phyloP scores from a whole-genome alignment of 1,140 invertebrate genomes.

The Harpegnathos saltator region DNA sequence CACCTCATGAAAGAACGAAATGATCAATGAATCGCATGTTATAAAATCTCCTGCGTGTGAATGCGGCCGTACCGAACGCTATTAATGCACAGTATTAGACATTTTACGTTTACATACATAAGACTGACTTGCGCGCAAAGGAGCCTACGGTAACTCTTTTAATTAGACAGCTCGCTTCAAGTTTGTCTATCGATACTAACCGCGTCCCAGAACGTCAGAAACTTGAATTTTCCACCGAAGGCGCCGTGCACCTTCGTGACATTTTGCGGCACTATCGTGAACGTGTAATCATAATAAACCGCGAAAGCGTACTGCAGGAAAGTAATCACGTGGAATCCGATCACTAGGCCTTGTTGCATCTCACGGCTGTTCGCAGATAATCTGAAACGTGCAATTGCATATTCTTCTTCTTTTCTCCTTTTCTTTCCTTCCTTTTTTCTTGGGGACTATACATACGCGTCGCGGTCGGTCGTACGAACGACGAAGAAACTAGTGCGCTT shows the following conservation, averaged over 20 bases:
- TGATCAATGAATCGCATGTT: too few relatives aligned
- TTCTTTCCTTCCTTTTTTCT: too few relatives aligned
- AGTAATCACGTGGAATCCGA: slow-evolving; percentile 88
- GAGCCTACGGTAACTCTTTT: background rate
- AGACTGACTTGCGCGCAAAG: background rate
- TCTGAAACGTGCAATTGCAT: slow-evolving; percentile 51
- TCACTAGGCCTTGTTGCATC: slow-evolving; percentile 83
- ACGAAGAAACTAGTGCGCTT: too few relatives aligned
- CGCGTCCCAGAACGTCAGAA: slow-evolving; percentile 94
- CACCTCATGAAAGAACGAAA: too few relatives aligned
- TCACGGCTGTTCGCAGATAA: slow-evolving; percentile 52
- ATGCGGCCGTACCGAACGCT: too few relatives aligned
- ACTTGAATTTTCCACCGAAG: slow-evolving; percentile 94
- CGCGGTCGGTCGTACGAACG: too few relatives aligned
- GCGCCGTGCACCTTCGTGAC: slow-evolving; percentile 82
- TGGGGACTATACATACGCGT: too few relatives aligned
- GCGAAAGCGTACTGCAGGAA: slow-evolving; percentile 90
- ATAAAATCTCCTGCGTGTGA: too few relatives aligned
- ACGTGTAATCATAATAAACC: slow-evolving; percentile 91
- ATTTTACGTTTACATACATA: too few relatives aligned
- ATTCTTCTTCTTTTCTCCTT: too few relatives aligned
- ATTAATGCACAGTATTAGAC: too few relatives aligned
- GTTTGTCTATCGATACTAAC: slow-evolving; percentile 87
- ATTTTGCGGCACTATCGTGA: slow-evolving; percentile 88
- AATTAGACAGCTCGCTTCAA: background rate